A percentile compares a stretch with the other conserved stretches of the same genome.
phyloP scores from a whole-genome alignment of 2,888 invertebrate species.

The Drosophila histrio region DNA sequence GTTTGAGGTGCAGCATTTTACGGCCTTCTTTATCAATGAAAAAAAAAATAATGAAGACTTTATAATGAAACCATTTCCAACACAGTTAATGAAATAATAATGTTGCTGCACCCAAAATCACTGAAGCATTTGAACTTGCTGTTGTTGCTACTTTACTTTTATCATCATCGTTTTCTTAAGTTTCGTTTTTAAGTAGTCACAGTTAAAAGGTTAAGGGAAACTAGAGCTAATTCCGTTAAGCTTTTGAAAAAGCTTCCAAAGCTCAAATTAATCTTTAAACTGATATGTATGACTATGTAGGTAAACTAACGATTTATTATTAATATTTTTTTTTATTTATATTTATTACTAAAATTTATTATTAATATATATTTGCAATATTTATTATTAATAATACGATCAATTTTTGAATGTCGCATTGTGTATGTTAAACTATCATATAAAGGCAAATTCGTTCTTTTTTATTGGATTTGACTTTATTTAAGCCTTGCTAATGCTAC shows the following conservation, averaged over 20 bases:
- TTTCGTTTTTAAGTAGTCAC: conserved; percentile 10
- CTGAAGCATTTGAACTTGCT: conserved; percentile 39
- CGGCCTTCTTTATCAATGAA: conserved; percentile 22
- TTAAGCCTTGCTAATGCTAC: too few relatives aligned
- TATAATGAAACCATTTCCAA: conserved; percentile 25
- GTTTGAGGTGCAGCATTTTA: conserved; percentile 21
- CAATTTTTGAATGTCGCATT: too few relatives aligned
- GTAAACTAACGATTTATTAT: too few relatives aligned
- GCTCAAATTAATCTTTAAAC: too few relatives aligned
- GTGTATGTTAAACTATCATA: too few relatives aligned
- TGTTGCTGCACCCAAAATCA: conserved; percentile 53
- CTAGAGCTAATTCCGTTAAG: not conserved
- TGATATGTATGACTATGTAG: too few relatives aligned
- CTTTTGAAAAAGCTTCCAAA: not conserved
- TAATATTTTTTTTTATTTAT: too few relatives aligned
- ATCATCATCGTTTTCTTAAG: conserved; percentile 6
- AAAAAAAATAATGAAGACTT: not conserved
- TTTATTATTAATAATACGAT: too few relatives aligned
- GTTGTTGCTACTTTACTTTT: conserved; percentile 12
- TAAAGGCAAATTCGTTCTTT: too few relatives aligned
- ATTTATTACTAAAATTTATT: too few relatives aligned
- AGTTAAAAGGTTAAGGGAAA: not conserved
- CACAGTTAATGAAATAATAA: conserved; percentile 38
- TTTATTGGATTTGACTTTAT: too few relatives aligned
- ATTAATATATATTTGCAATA: too few relatives aligned